Conservation (phyloP, 1,140 invertebrate species). For the Drosophila tsacasi region DNA sequence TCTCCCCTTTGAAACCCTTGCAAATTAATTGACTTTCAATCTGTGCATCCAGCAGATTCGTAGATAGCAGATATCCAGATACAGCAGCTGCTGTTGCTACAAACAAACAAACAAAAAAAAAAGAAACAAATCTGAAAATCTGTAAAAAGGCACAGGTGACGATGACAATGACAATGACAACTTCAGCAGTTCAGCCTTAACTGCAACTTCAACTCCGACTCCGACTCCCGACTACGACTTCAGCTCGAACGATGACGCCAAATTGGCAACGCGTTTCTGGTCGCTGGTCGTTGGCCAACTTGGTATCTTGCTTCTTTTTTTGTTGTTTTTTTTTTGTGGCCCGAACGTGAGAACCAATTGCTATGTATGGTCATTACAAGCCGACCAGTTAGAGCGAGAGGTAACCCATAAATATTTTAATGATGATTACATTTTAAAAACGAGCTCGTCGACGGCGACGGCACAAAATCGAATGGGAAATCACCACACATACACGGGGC, state of each 20-base stretch:
- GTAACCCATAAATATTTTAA: conserved; percentile 81
- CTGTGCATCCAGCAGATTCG: conserved; percentile 14
- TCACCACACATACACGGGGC: conserved; percentile 38
- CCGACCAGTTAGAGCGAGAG: conserved; percentile 75
- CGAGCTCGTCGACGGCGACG: conserved; percentile 19
- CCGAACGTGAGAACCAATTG: conserved; percentile 82
- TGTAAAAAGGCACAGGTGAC: conserved; percentile 52
- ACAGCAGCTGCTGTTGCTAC: conserved; percentile 15
- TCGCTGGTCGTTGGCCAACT: conserved; percentile 17
- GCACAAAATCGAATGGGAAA: conserved; percentile 70
- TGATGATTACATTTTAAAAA: conserved; percentile 84
- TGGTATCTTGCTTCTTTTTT: conserved; percentile 5
- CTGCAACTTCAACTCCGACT: conserved; percentile 52
- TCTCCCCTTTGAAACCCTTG: no score
- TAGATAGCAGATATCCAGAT: conserved; percentile 7
- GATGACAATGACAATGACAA: conserved; percentile 69
- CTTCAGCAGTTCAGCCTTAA: conserved; percentile 36
- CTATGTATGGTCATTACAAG: conserved; percentile 84
- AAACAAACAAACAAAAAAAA: conserved; percentile 11
- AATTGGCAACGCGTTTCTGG: conserved; percentile 70
- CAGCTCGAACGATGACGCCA: conserved; percentile 71
- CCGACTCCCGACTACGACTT: conserved; percentile 40
- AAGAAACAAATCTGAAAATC: conserved; percentile 4
- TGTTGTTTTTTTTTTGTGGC: conserved; percentile 32
- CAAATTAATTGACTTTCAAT: conserved; percentile 21